phyloP scores from a whole-genome alignment of 2,797 vertebrate genomes.

The Arctocebus calabarensis region DNA sequence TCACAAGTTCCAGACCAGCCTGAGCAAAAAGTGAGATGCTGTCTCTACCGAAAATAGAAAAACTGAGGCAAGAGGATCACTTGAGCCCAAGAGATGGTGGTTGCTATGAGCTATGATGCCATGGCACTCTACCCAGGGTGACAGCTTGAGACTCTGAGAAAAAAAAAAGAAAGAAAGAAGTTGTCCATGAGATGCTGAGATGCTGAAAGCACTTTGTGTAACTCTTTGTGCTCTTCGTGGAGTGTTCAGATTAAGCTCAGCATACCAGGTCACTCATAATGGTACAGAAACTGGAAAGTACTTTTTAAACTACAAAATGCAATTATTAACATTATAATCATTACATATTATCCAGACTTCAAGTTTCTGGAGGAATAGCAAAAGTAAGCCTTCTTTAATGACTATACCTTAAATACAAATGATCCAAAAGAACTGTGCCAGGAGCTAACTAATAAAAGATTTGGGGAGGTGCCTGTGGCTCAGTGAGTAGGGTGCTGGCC shows the following conservation, averaged over 20 bases:
- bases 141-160: too few species aligned
- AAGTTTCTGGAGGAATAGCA: background rate
- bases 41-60: too few species aligned
- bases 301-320: constrained; percentile 11
- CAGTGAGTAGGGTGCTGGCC: too few species aligned
- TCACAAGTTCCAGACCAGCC: too few species aligned
- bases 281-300: background rate
- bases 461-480: background rate
- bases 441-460: background rate
- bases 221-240: background rate
- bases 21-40: too few species aligned
- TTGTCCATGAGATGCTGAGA: background rate
- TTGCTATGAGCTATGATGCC: too few species aligned
- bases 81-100: too few species aligned
- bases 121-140: too few species aligned
- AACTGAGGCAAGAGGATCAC: too few species aligned
- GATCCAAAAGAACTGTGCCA: background rate
- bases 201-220: background rate
- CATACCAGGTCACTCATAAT: constrained; percentile 7
- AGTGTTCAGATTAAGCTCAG: background rate
- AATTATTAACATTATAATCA: background rate
- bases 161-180: background rate
- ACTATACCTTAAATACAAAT: background rate
- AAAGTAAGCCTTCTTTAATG: constrained; percentile 32
- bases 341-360: background rate